Percentiles rank a stretch among this genome's conserved stretches.
phyloP scores from a whole-genome alignment of 30 jellyfish, hydroid and myxozoan genomes.

The Aurelia sp. region DNA sequence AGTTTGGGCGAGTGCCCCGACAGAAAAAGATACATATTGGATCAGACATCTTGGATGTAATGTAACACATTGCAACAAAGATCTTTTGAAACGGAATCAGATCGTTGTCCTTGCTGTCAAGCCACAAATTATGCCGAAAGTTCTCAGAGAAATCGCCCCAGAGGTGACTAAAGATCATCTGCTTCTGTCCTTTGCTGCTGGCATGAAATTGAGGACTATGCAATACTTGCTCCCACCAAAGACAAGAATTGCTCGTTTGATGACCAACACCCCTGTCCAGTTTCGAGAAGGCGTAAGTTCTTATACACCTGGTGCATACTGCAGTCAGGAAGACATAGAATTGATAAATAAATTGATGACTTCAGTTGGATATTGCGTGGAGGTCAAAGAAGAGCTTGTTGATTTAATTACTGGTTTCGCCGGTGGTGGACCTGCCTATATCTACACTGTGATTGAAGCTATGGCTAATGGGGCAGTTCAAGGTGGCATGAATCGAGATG shows the following conservation, averaged over 20 bases:
- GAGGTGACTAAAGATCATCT: conserved; percentile 90
- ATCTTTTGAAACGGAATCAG: conserved; percentile 79
- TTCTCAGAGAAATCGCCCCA: conserved; percentile 91
- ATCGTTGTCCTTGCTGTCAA: conserved; percentile 93
- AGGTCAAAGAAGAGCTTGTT: conserved; percentile 87
- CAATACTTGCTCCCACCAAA: conserved; percentile 93
- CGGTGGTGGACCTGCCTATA: conserved; percentile 99
- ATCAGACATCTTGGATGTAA: conserved; percentile 86
- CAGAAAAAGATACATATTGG: conserved; percentile 88
- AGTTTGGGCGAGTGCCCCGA: conserved; percentile 97
- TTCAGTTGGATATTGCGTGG: conserved; percentile 95
- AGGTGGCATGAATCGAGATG: conserved; percentile 99
- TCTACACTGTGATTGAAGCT: conserved; percentile 94
- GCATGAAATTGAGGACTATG: conserved; percentile 94
- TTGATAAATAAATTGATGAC: conserved; percentile 70
- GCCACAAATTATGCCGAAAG: conserved; percentile 94
- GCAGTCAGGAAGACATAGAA: conserved; percentile 87
- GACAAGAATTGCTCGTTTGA: conserved; percentile 91
- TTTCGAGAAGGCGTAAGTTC: conserved; percentile 96
- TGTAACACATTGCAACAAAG: conserved; percentile 78
- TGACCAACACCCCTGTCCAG: conserved; percentile 98
- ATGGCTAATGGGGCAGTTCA: conserved; percentile 99
- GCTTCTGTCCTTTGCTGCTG: conserved; percentile 97
- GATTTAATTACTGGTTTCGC: conserved; percentile 98
- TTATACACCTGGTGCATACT: conserved; percentile 85